Evolutionary conservation across 2,797 vertebrate genomes (phyloP), one percentile per base, ranked within the genome.

Genomic region (Leuciscus waleckii): DNA sequence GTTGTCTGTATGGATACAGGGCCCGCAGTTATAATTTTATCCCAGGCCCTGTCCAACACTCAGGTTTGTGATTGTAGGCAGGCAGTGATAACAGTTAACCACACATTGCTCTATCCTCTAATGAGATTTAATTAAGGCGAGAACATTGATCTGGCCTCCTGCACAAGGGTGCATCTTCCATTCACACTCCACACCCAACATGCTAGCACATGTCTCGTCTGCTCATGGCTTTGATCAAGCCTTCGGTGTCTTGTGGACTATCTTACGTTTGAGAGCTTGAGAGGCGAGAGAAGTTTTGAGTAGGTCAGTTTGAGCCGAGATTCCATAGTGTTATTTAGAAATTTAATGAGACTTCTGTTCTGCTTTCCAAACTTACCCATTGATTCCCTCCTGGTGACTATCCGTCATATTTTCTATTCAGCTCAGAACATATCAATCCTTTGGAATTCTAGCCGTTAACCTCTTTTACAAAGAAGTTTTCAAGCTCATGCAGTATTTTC

Each of bases 61-160:
- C 81, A 81, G 70, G 58, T 71, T 56, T 78, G 61, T 61, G 75
- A 81, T 80, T 58, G 63, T 56, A 37, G 58, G 58, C 75, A 75
- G 73, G 35, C 56, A 83, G 85, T 87, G 71, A 88, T 84, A 85
- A 87, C 73, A 43, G 68, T 67, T 69, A 68, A 26, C 49, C 23
- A 65, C 86, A 89, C 85, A 85, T 85, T 82, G 78, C 87, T 87
- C 58, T 79, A 67, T 65, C 51, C 71, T 41, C 79, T 90, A 88
- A 91, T 90, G 88, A 90, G 87, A 88, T 88, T 90, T 86, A 81
- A 86, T 91, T 89, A 91, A 76, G 79, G 56, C n/a, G 73, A 73
- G 58, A 83, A 83, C 84, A 46, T 74, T 3, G 11, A 65, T 7
- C 35, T 41, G 23, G 49, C 49, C 67, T 80, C 61, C 67, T 16